Percentiles rank a stretch among this genome's conserved stretches.
Conservation (phyloP, 1,140 invertebrate species). For the Tetramorium parvispinum region DNA sequence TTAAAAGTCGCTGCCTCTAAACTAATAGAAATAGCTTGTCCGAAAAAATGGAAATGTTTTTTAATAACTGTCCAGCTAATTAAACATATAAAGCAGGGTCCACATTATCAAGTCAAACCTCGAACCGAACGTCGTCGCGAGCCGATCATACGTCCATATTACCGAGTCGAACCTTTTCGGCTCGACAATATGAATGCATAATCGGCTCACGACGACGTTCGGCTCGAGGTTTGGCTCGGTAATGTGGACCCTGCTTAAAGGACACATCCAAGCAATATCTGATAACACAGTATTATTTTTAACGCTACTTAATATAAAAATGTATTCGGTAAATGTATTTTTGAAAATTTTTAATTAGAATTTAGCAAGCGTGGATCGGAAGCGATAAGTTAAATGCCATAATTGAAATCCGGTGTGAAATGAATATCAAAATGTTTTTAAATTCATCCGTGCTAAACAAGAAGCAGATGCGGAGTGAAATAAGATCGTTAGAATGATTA, state of each 20-base stretch:
- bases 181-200: too few relatives aligned
- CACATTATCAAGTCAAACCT: too few relatives aligned
- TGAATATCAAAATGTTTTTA: constrained; percentile 27
- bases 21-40: background rate
- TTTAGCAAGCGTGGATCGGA: background rate
- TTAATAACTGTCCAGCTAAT: background rate
- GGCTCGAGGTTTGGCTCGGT: too few relatives aligned
- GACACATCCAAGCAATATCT: background rate
- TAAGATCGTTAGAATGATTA: constrained; percentile 52
- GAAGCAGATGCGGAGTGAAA: constrained; percentile 19
- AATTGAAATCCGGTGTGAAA: constrained; percentile 21
- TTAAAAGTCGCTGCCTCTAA: background rate
- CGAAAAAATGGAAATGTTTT: background rate
- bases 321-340: background rate
- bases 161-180: too few relatives aligned
- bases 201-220: too few relatives aligned
- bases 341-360: background rate
- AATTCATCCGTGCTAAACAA: constrained; percentile 7
- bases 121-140: too few relatives aligned
- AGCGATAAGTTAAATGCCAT: background rate
- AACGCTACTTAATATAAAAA: background rate
- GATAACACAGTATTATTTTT: background rate
- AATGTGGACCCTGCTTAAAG: too few relatives aligned
- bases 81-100: background rate
- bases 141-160: too few relatives aligned